A percentile compares a stretch with the other conserved stretches of the same genome.
These are phyloP conservation scores for Callocephalon fimbriatum DNA, from an alignment of 2,113 vertebrate genomes.

Conservation along the genomic window DNA sequence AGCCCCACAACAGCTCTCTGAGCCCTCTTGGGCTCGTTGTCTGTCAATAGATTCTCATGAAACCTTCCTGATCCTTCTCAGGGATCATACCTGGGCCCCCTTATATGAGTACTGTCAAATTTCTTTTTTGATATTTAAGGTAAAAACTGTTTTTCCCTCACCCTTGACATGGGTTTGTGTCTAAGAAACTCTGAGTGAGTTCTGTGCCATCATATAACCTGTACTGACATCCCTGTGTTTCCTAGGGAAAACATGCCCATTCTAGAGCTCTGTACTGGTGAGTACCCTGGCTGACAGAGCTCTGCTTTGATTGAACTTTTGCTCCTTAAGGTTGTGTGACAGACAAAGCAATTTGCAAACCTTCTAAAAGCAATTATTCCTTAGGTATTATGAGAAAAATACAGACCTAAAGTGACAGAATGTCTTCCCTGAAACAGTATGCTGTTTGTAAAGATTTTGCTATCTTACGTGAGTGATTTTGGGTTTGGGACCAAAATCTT, in stretches of 20 bases:
- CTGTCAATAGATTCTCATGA: neutral
- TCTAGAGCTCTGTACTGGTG: neutral
- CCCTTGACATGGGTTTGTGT: neutral
- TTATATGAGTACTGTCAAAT: neutral
- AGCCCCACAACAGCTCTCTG: neutral
- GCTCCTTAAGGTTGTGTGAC: neutral
- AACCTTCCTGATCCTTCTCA: neutral
- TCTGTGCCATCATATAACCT: neutral
- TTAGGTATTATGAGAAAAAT: neutral
- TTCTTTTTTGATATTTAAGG: neutral
- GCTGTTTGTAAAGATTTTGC: neutral
- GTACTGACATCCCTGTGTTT: neutral
- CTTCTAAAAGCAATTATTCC: neutral
- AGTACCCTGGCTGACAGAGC: neutral
- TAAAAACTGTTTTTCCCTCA: neutral
- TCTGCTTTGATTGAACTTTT: neutral
- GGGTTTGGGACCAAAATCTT: neutral
- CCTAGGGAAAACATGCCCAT: neutral
- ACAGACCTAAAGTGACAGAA: neutral
- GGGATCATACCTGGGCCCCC: neutral
- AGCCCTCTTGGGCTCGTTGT: neutral
- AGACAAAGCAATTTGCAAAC: neutral
- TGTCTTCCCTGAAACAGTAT: neutral
- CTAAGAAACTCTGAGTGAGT: neutral
- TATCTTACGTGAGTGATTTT: neutral